These are phyloP conservation scores for Gymnoscelis rufifasciata DNA, from an alignment of 2,888 invertebrate genomes.

Conservation along the genomic window DNA sequence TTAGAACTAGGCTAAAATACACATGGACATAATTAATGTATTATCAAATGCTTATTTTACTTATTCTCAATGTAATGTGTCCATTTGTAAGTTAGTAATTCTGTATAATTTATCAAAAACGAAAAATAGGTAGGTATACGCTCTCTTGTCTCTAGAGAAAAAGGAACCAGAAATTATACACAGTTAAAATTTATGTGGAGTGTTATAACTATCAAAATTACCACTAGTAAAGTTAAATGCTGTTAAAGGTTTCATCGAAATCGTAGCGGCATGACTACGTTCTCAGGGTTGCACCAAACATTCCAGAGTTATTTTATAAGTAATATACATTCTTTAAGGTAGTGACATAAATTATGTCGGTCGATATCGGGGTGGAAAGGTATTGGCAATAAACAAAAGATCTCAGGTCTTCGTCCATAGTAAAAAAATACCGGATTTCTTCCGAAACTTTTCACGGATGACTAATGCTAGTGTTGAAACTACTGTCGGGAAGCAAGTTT, in stretches of 20 bases:
- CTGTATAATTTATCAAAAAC: conserved; percentile 27
- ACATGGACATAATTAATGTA: too few relatives aligned
- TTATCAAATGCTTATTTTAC: too few relatives aligned
- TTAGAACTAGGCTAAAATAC: too few relatives aligned
- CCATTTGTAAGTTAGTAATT: conserved; percentile 1
- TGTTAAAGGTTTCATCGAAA: background rate
- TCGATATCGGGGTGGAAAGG: background rate
- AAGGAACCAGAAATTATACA: too few relatives aligned
- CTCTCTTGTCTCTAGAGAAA: too few relatives aligned
- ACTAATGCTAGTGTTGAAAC: background rate
- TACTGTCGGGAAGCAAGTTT: background rate
- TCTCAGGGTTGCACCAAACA: background rate
- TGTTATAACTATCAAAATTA: too few relatives aligned
- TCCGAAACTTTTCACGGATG: background rate
- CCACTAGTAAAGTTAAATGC: too few relatives aligned
- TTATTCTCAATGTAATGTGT: too few relatives aligned
- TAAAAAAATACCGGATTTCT: background rate
- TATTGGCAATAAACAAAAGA: background rate
- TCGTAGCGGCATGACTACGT: background rate
- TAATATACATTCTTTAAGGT: background rate
- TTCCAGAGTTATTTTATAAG: background rate
- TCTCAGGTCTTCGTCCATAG: background rate
- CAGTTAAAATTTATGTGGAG: too few relatives aligned
- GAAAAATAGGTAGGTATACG: too few relatives aligned
- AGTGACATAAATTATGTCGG: background rate